These are phyloP conservation scores for Collichthys lucidus DNA, from an alignment of 2,113 vertebrate species.

Conservation along the genomic window DNA sequence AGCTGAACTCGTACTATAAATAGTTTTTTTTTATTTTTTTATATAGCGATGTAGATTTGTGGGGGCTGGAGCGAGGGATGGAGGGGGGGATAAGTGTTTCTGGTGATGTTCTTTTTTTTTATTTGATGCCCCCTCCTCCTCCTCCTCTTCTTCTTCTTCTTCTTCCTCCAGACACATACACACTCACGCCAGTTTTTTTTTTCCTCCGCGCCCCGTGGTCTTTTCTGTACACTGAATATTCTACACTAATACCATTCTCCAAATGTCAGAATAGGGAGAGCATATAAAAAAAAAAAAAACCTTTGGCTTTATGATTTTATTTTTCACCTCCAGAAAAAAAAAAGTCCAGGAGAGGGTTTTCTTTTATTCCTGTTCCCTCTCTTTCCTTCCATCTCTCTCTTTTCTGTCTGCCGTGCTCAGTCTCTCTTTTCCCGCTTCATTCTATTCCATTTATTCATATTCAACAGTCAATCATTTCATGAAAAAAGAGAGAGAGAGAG, in stretches of 20 bases:
- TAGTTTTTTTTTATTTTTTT: conserved; percentile 71
- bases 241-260: conserved; percentile 83
- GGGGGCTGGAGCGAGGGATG: conserved; percentile 60
- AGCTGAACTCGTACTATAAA: conserved; percentile 84
- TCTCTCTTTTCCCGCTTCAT: conserved; percentile 76
- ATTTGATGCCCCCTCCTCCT: conserved; percentile 69
- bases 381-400: conserved; percentile 61
- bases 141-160: neutral
- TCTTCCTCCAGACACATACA: conserved; percentile 24
- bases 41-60: conserved; percentile 84
- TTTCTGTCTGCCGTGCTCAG: conserved; percentile 61
- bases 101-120: conserved; percentile 70
- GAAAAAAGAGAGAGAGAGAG: conserved; percentile 42
- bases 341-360: conserved; percentile 69
- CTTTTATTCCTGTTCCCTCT: conserved; percentile 73
- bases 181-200: conserved; percentile 26
- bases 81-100: conserved; percentile 81
- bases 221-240: conserved; percentile 77
- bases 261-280: conserved; percentile 78
- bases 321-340: conserved; percentile 82
- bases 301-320: conserved; percentile 79
- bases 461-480: conserved; percentile 95
- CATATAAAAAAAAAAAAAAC: conserved; percentile 63
- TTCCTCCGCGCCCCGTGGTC: conserved; percentile 70
- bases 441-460: conserved; percentile 93